Evolutionary conservation across 2,113 vertebrate species (phyloP).

Genomic region (Grus americana): DNA sequence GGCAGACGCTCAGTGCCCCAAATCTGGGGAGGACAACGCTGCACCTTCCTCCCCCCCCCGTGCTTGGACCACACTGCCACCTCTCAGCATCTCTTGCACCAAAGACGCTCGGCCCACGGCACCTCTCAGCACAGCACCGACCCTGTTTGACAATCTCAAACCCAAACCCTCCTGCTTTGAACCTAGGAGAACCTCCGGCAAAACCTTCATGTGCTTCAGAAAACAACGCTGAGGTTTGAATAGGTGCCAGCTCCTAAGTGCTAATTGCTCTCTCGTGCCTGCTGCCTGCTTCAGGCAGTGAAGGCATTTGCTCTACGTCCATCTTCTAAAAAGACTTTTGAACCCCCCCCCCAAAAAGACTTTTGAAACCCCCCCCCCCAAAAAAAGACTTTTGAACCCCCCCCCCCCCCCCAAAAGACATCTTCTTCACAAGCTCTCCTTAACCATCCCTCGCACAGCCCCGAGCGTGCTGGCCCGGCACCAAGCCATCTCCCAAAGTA

Average conservation of each 20-base stretch:
- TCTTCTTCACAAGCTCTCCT: neutral
- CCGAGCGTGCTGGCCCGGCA: neutral
- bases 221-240: neutral
- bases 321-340: neutral
- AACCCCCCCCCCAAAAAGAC: too few relatives aligned
- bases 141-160: too few relatives aligned
- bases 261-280: neutral
- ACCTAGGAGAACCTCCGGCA: fast-evolving
- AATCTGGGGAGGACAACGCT: too few relatives aligned
- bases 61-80: neutral
- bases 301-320: neutral
- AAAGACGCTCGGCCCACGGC: neutral
- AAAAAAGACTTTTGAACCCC: too few relatives aligned
- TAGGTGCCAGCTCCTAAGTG: neutral
- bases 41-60: neutral
- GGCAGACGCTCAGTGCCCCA: neutral
- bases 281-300: neutral
- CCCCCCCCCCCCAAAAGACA: too few relatives aligned
- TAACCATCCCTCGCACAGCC: neutral
- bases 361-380: fast-evolving
- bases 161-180: neutral
- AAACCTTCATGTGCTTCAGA: neutral
- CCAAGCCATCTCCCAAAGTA: neutral
- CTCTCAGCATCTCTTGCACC: neutral
- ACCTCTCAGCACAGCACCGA: neutral